phyloP scores from a whole-genome alignment of 37 sponge, comb jelly and placozoan genomes.

The Theonella swinhoei region DNA sequence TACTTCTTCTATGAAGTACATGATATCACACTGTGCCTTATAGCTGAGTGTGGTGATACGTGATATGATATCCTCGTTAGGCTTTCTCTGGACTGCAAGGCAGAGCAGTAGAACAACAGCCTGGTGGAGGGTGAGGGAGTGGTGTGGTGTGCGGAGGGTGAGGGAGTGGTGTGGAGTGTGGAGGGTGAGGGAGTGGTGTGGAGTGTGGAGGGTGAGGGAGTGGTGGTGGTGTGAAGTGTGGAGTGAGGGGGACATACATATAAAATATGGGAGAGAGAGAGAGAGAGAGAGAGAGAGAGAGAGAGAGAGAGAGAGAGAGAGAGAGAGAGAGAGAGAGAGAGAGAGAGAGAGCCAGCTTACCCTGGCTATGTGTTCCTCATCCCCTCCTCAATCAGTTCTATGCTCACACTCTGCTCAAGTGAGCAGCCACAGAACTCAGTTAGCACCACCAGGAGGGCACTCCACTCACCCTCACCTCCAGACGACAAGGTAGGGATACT shows the following conservation, averaged over 20 bases:
- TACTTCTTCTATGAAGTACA: slow-evolving; percentile 55
- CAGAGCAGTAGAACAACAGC: slow-evolving; percentile 57
- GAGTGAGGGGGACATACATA: not conserved
- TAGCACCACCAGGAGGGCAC: not conserved
- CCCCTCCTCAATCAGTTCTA: not conserved
- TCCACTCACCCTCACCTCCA: not conserved
- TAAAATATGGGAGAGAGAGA: not conserved
- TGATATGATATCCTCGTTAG: slow-evolving; percentile 47
- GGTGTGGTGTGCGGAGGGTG: not conserved
- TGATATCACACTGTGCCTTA: slow-evolving; percentile 53
- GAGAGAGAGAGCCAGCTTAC: not conserved
- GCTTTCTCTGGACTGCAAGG: slow-evolving; percentile 40
- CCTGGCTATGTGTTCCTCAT: slow-evolving; percentile 36
- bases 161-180: not conserved
- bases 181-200: too few species aligned
- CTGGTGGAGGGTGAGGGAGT: slow-evolving; percentile 8
- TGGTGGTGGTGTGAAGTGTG: too few species aligned
- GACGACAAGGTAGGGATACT: not conserved
- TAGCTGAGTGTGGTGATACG: slow-evolving; percentile 31
- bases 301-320: slow-evolving; percentile 8
- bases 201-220: too few species aligned
- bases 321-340: slow-evolving; percentile 1
- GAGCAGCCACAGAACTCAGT: slow-evolving; percentile 27
- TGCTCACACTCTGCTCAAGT: slow-evolving; percentile 14
- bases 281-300: slow-evolving; percentile 2